These are phyloP conservation scores for Xanthia icteritia DNA, from an alignment of 2,888 invertebrate species.

Conservation along the genomic window DNA sequence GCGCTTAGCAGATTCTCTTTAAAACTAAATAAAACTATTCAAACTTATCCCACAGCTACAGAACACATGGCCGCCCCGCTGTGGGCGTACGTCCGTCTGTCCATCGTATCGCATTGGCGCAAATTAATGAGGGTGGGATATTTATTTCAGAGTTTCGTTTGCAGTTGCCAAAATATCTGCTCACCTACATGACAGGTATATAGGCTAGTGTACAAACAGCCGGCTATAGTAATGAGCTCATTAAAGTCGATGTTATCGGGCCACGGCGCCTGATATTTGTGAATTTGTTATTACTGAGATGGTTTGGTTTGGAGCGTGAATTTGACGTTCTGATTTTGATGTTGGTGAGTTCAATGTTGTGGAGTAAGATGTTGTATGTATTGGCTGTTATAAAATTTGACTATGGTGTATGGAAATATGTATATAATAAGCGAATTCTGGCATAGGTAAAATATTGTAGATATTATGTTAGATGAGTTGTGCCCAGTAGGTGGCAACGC, in stretches of 20 bases:
- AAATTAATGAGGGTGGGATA: conserved; percentile 89
- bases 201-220: conserved; percentile 72
- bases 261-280: conserved; percentile 30
- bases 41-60: conserved; percentile 40
- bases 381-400: background rate
- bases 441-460: no score
- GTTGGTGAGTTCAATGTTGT: background rate
- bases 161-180: conserved; percentile 82
- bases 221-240: conserved; percentile 78
- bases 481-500: no score
- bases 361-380: background rate
- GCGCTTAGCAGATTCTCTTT: background rate
- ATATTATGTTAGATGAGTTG: no score
- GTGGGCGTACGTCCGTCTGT: conserved; percentile 79
- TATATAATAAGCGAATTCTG: no score
- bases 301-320: background rate
- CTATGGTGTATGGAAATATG: background rate
- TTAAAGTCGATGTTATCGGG: conserved; percentile 72
- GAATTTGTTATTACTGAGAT: conserved; percentile 35
- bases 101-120: conserved; percentile 87
- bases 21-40: background rate
- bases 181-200: conserved; percentile 67
- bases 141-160: conserved; percentile 86
- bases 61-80: conserved; percentile 67
- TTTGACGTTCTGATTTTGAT: conserved; percentile 14